Evolutionary conservation across 2,888 invertebrate species (phyloP).

Genomic region (Linnaemya vulpina): DNA sequence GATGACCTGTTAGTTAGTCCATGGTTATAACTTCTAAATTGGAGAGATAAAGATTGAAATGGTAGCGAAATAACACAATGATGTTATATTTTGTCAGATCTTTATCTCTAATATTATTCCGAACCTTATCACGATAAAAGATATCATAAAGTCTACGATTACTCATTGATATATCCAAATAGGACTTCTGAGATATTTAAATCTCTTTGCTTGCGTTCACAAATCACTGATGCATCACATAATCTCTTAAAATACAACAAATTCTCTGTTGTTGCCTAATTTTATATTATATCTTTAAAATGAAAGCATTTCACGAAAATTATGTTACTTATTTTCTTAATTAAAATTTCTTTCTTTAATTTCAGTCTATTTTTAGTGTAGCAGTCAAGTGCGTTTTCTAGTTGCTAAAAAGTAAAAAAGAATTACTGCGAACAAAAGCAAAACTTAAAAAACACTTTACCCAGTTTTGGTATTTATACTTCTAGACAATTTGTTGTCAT

Average conservation of each 20-base stretch:
- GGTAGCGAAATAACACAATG: no score
- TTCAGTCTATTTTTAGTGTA: conserved; percentile 49
- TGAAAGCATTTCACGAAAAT: not conserved
- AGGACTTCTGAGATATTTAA: no score
- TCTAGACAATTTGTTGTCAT: conserved; percentile 65
- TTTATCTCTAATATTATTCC: no score
- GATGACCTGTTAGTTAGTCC: no score
- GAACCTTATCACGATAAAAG: no score
- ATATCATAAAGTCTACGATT: no score
- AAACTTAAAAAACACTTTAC: conserved; percentile 55
- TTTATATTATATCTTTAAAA: not conserved
- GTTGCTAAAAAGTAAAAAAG: conserved; percentile 31
- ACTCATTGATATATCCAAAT: no score
- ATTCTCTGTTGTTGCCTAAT: not conserved
- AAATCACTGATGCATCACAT: no score
- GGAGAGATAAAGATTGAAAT: no score
- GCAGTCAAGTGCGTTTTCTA: conserved; percentile 59
- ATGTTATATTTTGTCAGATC: no score
- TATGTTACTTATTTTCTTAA: conserved; percentile 1
- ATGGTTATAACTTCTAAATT: no score
- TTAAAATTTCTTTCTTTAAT: not conserved
- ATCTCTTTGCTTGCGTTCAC: no score
- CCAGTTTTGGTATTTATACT: conserved; percentile 60
- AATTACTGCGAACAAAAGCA: conserved; percentile 20
- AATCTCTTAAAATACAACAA: not conserved